Base-by-base conservation (phyloP, 2,113 vertebrate species). In the Hypocryptadius cinnamomeus region DNA sequence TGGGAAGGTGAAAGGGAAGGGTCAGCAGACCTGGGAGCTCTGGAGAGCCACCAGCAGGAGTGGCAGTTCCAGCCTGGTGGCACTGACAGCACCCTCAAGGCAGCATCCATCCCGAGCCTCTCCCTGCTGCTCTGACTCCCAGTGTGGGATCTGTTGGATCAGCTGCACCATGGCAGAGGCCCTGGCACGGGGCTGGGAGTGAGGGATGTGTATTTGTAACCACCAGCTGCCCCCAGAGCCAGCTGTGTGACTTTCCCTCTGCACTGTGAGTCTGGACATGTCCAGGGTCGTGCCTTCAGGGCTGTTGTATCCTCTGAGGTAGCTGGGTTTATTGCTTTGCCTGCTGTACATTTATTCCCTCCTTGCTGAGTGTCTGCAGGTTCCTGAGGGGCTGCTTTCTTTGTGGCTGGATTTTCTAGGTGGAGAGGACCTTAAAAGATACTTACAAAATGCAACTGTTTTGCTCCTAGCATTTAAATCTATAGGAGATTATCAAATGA, bases 91-190 rank as follows among this genome's bases (percentile, higher is more conserved):
- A 28, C 6, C 28, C 37, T 39, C 0, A 1, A 20, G 51, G 53
- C 86, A 73, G 60, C 60, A 7, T 15, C 50, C 44, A 28, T 9
- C 76, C 4, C 0, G 2, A 13, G 31, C 54, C n/a, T 5, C 27
- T 37, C 35, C 40, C 71, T 35, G 48, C 31, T 14, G 71, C 44
- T 24, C 30, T 0, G 7, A 8, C 20, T 33, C 31, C 44, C 31
- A 5, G 1, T 0, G 2, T 2, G 12, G 70, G 53, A 33, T 8
- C 35, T 53, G 40, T 25, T 0, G 1, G 47, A 35, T 48, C 25
- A 2, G 45, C 17, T 60, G 63, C 45, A 15, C 48, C 37, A 0
- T 3, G 59, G 11, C 37, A 35, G 47, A 23, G 44, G 20, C 66
- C 47, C 23, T 30, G 57, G 77, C 60, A 33, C 4, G 0, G 27